phyloP scores from a whole-genome alignment of 2,888 invertebrate species.

The Drosophila formosana region DNA sequence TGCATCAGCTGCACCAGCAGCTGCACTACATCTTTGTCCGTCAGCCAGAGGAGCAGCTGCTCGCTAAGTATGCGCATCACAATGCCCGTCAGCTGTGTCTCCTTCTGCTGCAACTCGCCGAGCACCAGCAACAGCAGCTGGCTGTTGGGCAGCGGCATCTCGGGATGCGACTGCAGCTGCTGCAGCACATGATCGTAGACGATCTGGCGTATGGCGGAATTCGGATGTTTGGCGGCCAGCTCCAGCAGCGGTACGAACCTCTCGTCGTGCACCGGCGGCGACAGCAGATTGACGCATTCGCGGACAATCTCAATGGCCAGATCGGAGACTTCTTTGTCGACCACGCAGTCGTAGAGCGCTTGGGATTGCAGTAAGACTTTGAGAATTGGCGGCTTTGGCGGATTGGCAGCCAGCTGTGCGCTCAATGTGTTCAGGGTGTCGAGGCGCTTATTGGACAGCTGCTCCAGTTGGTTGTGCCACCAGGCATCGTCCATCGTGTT shows the following conservation, averaged over 20 bases:
- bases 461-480: conserved; percentile 12
- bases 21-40: conserved; percentile 57
- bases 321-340: conserved; percentile 82
- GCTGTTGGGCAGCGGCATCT: conserved; percentile 52
- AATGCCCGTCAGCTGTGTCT: conserved; percentile 70
- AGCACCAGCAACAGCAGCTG: conserved; percentile 74
- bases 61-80: conserved; percentile 75
- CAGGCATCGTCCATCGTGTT: conserved; percentile 83
- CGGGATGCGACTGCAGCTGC: conserved; percentile 56
- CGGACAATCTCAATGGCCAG: conserved; percentile 89
- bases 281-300: conserved; percentile 86
- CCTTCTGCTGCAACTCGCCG: conserved; percentile 74
- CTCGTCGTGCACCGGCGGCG: conserved; percentile 40
- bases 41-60: conserved; percentile 64
- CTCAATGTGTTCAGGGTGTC: conserved; percentile 85
- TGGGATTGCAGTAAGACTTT: conserved; percentile 86
- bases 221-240: conserved; percentile 87
- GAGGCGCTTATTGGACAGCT: conserved; percentile 85
- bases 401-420: conserved; percentile 83
- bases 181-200: conserved; percentile 86
- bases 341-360: conserved; percentile 87
- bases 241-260: conserved; percentile 87
- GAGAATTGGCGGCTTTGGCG: conserved; percentile 84
- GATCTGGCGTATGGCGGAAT: conserved; percentile 86
- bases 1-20: conserved; percentile 66